Base-by-base conservation (phyloP, 2,797 vertebrate species). In the Rhabdophis nuchalis region DNA sequence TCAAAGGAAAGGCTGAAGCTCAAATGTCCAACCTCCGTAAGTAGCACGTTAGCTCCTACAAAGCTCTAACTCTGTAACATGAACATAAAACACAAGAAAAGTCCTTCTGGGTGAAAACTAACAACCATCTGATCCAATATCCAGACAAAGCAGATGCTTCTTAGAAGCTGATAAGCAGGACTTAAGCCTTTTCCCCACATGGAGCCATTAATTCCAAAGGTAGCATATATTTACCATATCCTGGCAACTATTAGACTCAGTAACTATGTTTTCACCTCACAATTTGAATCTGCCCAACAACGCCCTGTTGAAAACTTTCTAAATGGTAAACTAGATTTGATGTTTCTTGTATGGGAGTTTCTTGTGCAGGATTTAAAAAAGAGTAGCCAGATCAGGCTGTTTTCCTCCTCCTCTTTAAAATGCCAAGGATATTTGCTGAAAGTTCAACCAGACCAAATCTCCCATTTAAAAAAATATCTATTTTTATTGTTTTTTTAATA, bases 11-110 rank as follows among this genome's bases (percentile, higher is more conserved):
- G 98, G 94, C 95, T 96, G 94, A 98, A 97, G 95, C 97, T 99
- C 93, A 98, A 96, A 90, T 99, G 99, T 94, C 99, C 99, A 88
- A 97, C 94, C 0, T 14, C 93, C 13, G 98, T 98, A 96, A 98
- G 98, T 97, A 95, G 93, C n/a, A 68, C 64, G n/a, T 86, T 9
- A 10, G 52, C 46, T 92, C 64, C 5, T 53, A 13, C 29, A 85
- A 87, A 25, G n/a, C 36, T 13, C 9, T 41, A 64, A 77, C 1
- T 1, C 41, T 14, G 87, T 54, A 36, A 2, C 52, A 2, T 13
- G 12, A 10, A 13, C 36, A 64, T 6, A 23, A 46, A 8, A 46
- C 20, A 85, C 57, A 46, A 64, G 41, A 60, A 82, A n/a, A 72
- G 4, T 68, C 36, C 25, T 58, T 32, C 46, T 64, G 58, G 1